A percentile compares a stretch with the other conserved stretches of the same genome.
Evolutionary conservation across 2,113 vertebrate species (phyloP).

Genomic region (Phodopus roborovskii): DNA sequence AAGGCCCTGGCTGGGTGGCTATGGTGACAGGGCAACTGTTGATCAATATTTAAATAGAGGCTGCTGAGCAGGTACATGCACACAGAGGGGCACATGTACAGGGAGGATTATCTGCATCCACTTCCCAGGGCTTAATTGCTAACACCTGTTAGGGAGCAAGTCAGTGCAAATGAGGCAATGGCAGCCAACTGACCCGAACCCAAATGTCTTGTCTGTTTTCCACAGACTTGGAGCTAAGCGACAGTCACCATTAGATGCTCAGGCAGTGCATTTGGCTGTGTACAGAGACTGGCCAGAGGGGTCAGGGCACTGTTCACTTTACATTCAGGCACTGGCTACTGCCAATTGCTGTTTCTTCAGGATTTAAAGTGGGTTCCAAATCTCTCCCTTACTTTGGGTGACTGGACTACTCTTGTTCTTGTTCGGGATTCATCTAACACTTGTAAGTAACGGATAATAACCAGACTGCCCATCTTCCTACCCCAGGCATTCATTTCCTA

Average conservation of each 20-base stretch:
- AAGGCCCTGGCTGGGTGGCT: background rate
- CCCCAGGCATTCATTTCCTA: background rate
- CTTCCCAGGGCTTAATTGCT: background rate
- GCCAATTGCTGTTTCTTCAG: background rate
- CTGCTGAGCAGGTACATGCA: background rate
- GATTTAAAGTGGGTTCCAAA: background rate
- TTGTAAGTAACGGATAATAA: background rate
- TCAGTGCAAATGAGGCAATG: background rate
- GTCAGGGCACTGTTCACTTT: background rate
- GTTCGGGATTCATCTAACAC: no score
- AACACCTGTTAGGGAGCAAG: background rate
- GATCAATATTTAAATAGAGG: constrained; percentile 32
- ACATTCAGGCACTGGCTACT: background rate
- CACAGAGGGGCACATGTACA: background rate
- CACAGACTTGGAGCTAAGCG: background rate
- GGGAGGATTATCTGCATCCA: background rate
- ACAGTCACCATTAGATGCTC: fast-evolving
- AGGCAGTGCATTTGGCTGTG: background rate
- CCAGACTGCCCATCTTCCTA: background rate
- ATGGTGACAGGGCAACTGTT: background rate
- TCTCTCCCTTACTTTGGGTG: background rate
- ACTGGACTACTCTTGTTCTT: background rate
- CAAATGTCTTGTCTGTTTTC: background rate
- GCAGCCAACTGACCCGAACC: fast-evolving
- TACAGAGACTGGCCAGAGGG: background rate